Percentiles rank a stretch among this genome's conserved stretches.
These are phyloP conservation scores for Crax fasciolata DNA, from an alignment of 2,797 vertebrate species.

Conservation along the genomic window DNA sequence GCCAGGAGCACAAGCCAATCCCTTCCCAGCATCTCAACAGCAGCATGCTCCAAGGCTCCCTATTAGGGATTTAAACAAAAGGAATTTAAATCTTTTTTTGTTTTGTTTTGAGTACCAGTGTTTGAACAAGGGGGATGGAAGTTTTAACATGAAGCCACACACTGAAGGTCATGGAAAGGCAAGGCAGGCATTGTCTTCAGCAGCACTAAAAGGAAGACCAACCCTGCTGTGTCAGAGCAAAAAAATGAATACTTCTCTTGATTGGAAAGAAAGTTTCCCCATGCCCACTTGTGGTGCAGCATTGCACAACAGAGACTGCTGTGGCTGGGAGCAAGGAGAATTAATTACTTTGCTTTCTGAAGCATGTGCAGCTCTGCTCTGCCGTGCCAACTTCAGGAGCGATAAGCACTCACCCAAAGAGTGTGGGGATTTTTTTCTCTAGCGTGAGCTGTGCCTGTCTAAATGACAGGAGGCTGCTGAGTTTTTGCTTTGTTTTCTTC, in stretches of 20 bases:
- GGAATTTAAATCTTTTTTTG: conserved; percentile 49
- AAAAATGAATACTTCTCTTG: conserved; percentile 45
- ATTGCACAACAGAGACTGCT: conserved; percentile 35
- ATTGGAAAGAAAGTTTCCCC: conserved; percentile 59
- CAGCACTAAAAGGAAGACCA: conserved; percentile 36
- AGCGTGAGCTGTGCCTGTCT: background rate
- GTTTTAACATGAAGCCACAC: background rate
- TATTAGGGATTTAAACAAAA: conserved; percentile 53
- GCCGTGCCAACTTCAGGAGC: conserved; percentile 26
- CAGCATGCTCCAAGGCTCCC: background rate
- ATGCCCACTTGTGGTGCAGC: background rate
- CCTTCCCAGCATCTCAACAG: background rate
- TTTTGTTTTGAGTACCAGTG: background rate
- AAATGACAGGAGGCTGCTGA: background rate
- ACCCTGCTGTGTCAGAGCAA: conserved; percentile 15
- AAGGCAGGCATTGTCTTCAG: conserved; percentile 35
- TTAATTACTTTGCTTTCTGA: conserved; percentile 72
- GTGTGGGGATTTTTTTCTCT: background rate
- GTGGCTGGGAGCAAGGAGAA: conserved; percentile 45
- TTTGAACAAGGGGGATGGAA: background rate
- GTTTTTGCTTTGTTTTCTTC: conserved; percentile 15
- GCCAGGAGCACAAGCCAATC: background rate
- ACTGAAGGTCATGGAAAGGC: conserved; percentile 49
- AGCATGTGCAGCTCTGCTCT: conserved; percentile 54
- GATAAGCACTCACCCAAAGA: conserved; percentile 38